Percentiles rank a stretch among this genome's conserved stretches.
phyloP scores from a whole-genome alignment of 2,113 vertebrate species.

The Megaleporinus macrocephalus region DNA sequence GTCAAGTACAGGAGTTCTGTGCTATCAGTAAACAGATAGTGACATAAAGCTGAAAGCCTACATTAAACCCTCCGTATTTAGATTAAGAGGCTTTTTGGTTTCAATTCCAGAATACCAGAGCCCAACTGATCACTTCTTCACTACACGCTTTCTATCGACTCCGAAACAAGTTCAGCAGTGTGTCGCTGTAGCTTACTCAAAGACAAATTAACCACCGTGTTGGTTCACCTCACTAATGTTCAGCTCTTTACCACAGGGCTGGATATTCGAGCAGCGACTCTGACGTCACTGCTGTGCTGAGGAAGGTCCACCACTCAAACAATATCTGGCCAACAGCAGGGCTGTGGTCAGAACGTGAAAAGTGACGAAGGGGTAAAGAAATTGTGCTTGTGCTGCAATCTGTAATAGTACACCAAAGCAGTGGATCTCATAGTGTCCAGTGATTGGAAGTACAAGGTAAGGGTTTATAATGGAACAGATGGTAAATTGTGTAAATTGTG shows the following conservation, averaged over 20 bases:
- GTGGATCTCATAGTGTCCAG: background rate
- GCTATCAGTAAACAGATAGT: slow-evolving; percentile 85
- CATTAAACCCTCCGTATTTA: slow-evolving; percentile 56
- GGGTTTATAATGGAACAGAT: background rate
- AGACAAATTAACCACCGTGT: background rate
- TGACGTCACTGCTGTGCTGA: no score
- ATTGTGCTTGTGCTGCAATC: background rate
- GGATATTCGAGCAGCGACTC: no score
- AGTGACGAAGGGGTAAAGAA: background rate
- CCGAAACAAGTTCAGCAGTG: background rate
- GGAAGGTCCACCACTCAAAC: no score
- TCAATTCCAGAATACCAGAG: slow-evolving; percentile 20
- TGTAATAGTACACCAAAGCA: background rate
- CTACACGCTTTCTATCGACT: slow-evolving; percentile 2
- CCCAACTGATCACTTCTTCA: background rate
- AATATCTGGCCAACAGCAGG: no score
- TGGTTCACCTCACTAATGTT: no score
- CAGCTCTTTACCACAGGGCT: no score
- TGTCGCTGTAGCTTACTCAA: background rate
- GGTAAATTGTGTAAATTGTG: background rate
- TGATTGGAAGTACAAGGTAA: background rate
- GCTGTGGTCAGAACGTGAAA: background rate
- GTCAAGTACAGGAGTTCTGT: slow-evolving; percentile 80
- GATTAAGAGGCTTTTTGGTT: slow-evolving; percentile 69
- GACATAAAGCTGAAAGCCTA: slow-evolving; percentile 61